Conservation (phyloP, 2,113 vertebrate species). For the Colinus virginianus region DNA sequence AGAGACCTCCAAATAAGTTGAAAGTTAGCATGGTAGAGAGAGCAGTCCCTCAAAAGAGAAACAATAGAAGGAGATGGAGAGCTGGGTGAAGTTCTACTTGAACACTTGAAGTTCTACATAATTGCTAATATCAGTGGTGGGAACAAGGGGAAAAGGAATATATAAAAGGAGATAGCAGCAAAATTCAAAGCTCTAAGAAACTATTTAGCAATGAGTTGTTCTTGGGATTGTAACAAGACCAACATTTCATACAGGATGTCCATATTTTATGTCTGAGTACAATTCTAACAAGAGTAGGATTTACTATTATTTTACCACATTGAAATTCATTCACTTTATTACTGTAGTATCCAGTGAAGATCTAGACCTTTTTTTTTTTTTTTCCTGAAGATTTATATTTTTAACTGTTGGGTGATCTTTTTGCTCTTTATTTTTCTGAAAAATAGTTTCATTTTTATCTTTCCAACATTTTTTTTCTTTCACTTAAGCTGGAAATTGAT, state of each 20-base stretch:
- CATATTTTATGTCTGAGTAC: constrained; percentile 12
- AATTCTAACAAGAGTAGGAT: neutral
- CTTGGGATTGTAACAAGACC: neutral
- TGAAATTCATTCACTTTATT: constrained; percentile 22
- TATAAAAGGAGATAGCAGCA: neutral
- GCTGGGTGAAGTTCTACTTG: neutral
- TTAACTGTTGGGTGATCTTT: neutral
- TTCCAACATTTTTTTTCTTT: neutral
- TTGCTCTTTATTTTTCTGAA: neutral
- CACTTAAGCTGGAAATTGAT: neutral
- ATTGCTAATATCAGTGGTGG: neutral
- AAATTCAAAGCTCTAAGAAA: neutral
- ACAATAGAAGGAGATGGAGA: neutral
- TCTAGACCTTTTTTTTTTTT: too few species aligned
- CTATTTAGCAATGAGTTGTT: neutral
- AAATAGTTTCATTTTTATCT: neutral
- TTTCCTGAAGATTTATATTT: neutral
- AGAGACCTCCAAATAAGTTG: neutral
- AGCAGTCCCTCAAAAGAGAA: neutral
- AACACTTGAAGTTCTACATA: neutral
- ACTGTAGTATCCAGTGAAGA: neutral
- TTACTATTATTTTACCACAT: constrained; percentile 26
- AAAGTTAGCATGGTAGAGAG: neutral
- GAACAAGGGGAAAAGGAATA: neutral
- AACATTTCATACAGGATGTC: neutral